These are phyloP conservation scores for Brachyptera risi DNA, from an alignment of 2,888 invertebrate species.

Conservation along the genomic window DNA sequence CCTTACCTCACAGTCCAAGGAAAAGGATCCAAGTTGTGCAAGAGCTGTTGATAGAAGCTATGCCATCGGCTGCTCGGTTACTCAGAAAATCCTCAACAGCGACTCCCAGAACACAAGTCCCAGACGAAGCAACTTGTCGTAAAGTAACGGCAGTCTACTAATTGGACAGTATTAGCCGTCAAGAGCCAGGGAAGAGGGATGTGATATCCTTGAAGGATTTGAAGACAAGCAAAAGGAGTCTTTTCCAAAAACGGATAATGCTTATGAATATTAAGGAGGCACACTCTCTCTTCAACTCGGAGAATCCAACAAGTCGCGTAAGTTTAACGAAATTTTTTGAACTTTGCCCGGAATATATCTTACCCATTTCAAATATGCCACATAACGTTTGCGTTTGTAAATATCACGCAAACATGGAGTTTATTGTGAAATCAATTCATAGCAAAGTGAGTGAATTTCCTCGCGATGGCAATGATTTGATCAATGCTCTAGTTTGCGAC, in stretches of 20 bases:
- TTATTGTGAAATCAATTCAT: constrained; percentile 18
- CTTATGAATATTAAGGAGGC: not conserved
- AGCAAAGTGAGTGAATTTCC: not conserved
- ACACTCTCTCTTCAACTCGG: not conserved
- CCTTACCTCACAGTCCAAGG: not conserved
- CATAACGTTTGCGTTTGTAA: too few species aligned
- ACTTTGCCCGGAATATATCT: not conserved
- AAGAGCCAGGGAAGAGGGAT: not conserved
- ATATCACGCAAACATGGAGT: constrained; percentile 20
- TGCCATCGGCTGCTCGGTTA: not conserved
- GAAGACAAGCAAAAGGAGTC: not conserved
- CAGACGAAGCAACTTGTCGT: not conserved
- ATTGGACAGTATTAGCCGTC: not conserved
- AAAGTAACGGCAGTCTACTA: not conserved
- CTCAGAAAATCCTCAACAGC: not conserved
- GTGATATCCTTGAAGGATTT: not conserved
- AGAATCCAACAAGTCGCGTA: not conserved
- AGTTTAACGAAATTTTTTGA: not conserved
- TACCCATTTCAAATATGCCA: constrained; percentile 5
- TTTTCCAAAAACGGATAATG: not conserved
- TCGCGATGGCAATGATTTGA: not conserved
- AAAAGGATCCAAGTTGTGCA: not conserved
- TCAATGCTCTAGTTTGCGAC: not conserved
- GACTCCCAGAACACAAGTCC: not conserved
- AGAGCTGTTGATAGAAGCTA: not conserved